Evolutionary conservation across 1,140 invertebrate genomes (phyloP).

Genomic region (Papilio dardanus): DNA sequence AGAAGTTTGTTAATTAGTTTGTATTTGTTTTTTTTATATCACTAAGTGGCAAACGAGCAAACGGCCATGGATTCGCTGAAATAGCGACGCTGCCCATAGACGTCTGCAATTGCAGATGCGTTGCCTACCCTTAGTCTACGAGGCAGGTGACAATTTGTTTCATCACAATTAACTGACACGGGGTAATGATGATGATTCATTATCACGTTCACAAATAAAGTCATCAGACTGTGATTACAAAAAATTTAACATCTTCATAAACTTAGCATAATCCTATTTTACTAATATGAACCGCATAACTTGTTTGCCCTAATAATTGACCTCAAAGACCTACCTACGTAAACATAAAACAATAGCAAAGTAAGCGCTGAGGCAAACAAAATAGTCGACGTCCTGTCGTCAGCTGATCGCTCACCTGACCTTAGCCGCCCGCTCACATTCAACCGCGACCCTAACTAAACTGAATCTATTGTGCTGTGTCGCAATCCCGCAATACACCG

Average conservation of each 20-base stretch:
- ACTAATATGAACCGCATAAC: no score
- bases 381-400: constrained; percentile 7
- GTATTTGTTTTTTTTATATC: no score
- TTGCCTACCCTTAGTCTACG: no score
- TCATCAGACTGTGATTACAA: neutral
- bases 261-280: no score
- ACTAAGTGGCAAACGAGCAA: no score
- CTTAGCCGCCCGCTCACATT: constrained; percentile 15
- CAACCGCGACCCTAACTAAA: neutral
- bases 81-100: no score
- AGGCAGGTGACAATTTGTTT: no score
- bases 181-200: no score
- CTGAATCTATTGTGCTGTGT: constrained; percentile 12
- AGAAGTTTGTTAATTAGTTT: neutral
- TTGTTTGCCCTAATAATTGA: neutral
- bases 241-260: no score
- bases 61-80: no score
- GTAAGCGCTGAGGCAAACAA: constrained; percentile 10
- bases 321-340: neutral
- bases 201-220: neutral
- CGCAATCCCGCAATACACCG: constrained; percentile 12
- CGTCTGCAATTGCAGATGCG: no score
- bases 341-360: neutral
- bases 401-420: constrained; percentile 24
- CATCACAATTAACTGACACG: no score